Conservation (phyloP, 2,113 vertebrate species). For the Myotis lucifugus region DNA sequence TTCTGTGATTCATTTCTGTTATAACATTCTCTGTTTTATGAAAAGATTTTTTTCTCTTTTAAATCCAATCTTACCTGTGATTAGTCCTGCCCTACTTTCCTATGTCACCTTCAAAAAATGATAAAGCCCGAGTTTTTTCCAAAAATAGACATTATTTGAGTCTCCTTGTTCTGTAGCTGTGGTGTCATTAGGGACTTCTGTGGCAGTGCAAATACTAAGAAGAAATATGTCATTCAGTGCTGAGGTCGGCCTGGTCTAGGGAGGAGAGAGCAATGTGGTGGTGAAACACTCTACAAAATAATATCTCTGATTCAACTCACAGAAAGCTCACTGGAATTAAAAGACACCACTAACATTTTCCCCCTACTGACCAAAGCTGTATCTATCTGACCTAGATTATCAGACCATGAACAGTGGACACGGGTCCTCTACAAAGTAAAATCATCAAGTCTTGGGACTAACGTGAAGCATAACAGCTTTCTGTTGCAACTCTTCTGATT, state of each 20-base stretch:
- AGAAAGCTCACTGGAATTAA: constrained; percentile 60
- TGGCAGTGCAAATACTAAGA: constrained; percentile 56
- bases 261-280: constrained; percentile 56
- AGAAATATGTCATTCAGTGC: constrained; percentile 75
- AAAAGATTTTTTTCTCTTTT: constrained; percentile 55
- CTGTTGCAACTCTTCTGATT: not conserved
- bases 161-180: constrained; percentile 72
- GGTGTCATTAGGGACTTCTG: constrained; percentile 76
- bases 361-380: not conserved
- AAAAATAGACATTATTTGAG: constrained; percentile 80
- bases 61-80: constrained; percentile 79
- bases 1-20: constrained; percentile 75
- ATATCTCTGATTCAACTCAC: constrained; percentile 47
- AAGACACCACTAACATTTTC: not conserved
- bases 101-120: constrained; percentile 78
- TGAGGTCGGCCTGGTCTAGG: constrained; percentile 63
- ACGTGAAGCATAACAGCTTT: constrained; percentile 1
- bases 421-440: constrained; percentile 40
- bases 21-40: constrained; percentile 71
- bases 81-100: constrained; percentile 81
- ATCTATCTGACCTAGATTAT: constrained; percentile 70
- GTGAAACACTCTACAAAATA: constrained; percentile 55
- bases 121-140: constrained; percentile 64
- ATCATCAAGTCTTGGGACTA: constrained; percentile 1
- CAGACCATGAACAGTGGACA: constrained; percentile 47